Evolutionary conservation across 2,888 invertebrate genomes (phyloP).

Genomic region (Clepsis dumicolana): DNA sequence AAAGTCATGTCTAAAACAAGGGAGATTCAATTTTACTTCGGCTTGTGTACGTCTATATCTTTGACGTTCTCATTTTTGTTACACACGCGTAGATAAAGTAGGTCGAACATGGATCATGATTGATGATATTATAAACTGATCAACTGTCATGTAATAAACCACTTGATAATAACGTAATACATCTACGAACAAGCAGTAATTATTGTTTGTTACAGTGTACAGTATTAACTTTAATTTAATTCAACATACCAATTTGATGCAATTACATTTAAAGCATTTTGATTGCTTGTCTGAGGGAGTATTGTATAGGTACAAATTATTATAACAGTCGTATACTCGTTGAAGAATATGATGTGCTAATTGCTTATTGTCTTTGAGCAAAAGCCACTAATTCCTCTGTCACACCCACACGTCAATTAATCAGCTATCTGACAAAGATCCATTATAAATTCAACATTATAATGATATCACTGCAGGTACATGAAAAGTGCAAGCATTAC

Average conservation of each 20-base stretch:
- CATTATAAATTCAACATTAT: constrained; percentile 36
- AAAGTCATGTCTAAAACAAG: neutral
- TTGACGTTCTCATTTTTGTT: neutral
- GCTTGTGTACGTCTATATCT: neutral
- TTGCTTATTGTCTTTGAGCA: constrained; percentile 34
- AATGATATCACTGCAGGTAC: constrained; percentile 39
- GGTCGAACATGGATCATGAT: constrained; percentile 21
- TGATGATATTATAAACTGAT: constrained; percentile 26
- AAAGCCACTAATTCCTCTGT: constrained; percentile 28
- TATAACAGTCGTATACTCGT: constrained; percentile 29
- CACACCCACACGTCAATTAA: constrained; percentile 33
- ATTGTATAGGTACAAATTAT: constrained; percentile 32
- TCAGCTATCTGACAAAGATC: constrained; percentile 37
- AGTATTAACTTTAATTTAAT: constrained; percentile 35
- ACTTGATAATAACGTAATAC: constrained; percentile 21
- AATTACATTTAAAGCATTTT: constrained; percentile 27
- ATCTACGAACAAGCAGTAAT: constrained; percentile 24
- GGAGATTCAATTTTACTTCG: neutral
- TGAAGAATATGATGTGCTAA: constrained; percentile 38
- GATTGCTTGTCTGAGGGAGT: constrained; percentile 36
- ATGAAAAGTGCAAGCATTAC: constrained; percentile 13
- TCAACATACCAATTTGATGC: constrained; percentile 32
- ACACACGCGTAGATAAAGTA: constrained; percentile 10
- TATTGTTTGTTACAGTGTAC: constrained; percentile 26
- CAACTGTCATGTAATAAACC: constrained; percentile 25